Base-by-base conservation (phyloP, 2,797 vertebrate genomes). In the Amniataba percoides region DNA sequence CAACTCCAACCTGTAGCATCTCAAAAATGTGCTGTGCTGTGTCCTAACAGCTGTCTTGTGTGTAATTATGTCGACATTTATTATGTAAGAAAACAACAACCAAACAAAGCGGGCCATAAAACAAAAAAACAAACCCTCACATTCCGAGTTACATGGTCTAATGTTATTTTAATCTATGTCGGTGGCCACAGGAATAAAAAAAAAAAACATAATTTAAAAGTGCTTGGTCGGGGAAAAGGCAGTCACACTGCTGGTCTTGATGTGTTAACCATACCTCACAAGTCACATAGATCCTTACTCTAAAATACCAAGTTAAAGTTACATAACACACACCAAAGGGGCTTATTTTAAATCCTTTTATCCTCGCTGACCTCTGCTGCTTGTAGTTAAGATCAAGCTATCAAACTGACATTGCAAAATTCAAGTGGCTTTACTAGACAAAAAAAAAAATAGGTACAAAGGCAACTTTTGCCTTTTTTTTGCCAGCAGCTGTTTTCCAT, bases 401-500 rank as follows among this genome's bases (percentile, higher is more conserved):
- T 83, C 71, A 84, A 88, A 89, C 45, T 82, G 74, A 82, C 75
- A 75, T 80, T 78, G 83, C 73, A 88, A 68, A 67, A 79, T 77
- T 72, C 12, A 80, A 84, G 65, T 69, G 48, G 53, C 73, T 75
- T 81, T 65, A 78, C 58, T 58, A 55, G n/a, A 65, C 66, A 65
- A 49, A 71, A 85, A 78, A 48, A 31, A 31, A 31, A 31, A 31
- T 31, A 31, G 31, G 15, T n/a, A 66, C 66, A 53, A 77, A 87
- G 90, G 40, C 86, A 89, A 16, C 46, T 40, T 87, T 43, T 72
- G 65, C 72, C 79, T 66, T 70, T 77, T 70, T 77, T 84, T 88
- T 60, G 75, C 84, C 74, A 59, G 74, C 94, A 94, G 92, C 89
- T 94, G 92, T 89, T 95, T 95, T 93, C 87, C 90, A 94, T 93